Percentiles rank a stretch among this genome's conserved stretches.
Conservation (phyloP, 2,113 vertebrate species). For the Tragelaphus imberbis region DNA sequence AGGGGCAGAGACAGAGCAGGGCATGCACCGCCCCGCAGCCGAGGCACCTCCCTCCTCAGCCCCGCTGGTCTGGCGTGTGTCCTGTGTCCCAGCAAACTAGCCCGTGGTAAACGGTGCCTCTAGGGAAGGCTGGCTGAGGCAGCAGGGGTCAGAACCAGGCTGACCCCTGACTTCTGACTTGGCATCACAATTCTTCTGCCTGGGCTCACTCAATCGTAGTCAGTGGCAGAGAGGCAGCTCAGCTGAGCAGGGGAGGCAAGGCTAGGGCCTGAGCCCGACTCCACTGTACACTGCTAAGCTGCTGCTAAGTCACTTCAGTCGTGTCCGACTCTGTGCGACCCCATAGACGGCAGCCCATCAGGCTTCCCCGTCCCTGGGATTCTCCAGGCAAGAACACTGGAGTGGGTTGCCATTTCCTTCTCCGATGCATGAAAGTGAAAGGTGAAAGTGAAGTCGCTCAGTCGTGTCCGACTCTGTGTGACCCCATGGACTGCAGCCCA, state of each 20-base stretch:
- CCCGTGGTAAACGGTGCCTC: fast-evolving
- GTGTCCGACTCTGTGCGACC: no score
- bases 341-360: no score
- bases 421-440: no score
- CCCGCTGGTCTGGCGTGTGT: not conserved
- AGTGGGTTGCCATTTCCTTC: no score
- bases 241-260: not conserved
- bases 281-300: fast-evolving
- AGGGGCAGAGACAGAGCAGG: fast-evolving
- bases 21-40: fast-evolving
- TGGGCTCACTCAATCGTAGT: fast-evolving
- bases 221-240: not conserved
- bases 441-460: no score
- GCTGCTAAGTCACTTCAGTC: no score
- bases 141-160: not conserved
- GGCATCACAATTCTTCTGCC: not conserved
- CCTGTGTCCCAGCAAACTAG: no score
- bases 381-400: no score
- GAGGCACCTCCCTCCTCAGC: fast-evolving
- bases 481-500: no score
- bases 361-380: no score
- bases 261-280: not conserved
- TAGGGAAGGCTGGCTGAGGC: not conserved
- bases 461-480: no score
- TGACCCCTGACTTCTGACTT: fast-evolving